Evolutionary conservation across 2,113 vertebrate genomes (phyloP).

Genomic region (Labeo rohita): DNA sequence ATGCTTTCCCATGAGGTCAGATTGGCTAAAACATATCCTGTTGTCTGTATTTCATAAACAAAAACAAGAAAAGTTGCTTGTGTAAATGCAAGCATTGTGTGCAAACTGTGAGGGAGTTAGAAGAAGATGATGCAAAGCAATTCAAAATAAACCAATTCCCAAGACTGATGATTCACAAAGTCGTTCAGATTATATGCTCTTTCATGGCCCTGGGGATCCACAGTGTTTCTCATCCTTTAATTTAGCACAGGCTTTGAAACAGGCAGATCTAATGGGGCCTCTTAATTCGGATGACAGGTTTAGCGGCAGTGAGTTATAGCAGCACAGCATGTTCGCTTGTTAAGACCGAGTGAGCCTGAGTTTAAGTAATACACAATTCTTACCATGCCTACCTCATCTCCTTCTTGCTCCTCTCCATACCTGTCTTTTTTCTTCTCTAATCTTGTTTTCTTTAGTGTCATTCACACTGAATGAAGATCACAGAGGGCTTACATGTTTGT

Average conservation of each 20-base stretch:
- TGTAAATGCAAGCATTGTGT: not conserved
- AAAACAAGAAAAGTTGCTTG: not conserved
- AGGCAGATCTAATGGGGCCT: slow-evolving; percentile 76
- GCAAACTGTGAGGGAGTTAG: not conserved
- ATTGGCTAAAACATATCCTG: not conserved
- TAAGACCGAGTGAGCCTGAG: slow-evolving; percentile 68
- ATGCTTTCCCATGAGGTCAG: not conserved
- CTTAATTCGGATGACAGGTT: slow-evolving; percentile 81
- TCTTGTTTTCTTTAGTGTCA: not conserved
- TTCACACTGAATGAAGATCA: not conserved
- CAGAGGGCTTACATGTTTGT: not conserved
- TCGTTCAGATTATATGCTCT: slow-evolving; percentile 73
- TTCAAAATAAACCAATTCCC: slow-evolving; percentile 20
- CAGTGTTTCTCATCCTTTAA: slow-evolving; percentile 71
- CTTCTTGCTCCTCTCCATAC: slow-evolving; percentile 47
- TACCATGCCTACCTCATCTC: slow-evolving; percentile 35
- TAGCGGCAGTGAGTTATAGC: slow-evolving; percentile 77
- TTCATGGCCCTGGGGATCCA: slow-evolving; percentile 63
- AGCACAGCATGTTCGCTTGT: slow-evolving; percentile 64
- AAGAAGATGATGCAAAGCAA: slow-evolving; percentile 6
- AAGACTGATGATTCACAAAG: slow-evolving; percentile 75
- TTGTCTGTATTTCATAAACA: not conserved
- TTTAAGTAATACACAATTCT: slow-evolving; percentile 67
- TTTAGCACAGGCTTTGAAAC: slow-evolving; percentile 67
- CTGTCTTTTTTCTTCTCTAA: not conserved